Percentiles rank a stretch among this genome's conserved stretches.
phyloP scores from a whole-genome alignment of 2,113 vertebrate species.

The Ursus arctos region DNA sequence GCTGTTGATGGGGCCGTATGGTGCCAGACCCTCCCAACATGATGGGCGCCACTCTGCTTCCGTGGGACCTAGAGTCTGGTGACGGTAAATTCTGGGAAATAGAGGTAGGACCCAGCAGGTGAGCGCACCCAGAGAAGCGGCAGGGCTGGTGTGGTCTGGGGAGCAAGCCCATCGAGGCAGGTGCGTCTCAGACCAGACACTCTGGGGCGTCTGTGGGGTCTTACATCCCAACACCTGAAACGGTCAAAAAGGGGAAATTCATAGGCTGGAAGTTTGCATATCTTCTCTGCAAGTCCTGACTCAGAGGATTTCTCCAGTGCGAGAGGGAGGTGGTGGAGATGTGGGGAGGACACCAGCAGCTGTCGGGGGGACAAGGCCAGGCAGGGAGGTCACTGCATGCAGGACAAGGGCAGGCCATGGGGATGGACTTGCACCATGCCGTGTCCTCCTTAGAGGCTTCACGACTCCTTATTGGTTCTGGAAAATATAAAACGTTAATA shows the following conservation, averaged over 20 bases:
- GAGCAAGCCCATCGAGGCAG: not conserved
- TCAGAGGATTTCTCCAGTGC: not conserved
- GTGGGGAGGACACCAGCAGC: not conserved
- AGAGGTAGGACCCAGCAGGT: not conserved
- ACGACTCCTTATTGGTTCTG: not conserved
- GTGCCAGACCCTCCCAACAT: not conserved
- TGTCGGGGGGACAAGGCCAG: not conserved
- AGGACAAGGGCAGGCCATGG: not conserved
- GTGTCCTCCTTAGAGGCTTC: too few species aligned
- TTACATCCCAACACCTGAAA: not conserved
- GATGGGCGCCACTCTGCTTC: not conserved
- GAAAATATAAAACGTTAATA: too few species aligned
- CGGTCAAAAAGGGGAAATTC: not conserved
- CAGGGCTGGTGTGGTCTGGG: not conserved
- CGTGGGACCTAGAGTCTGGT: too few species aligned
- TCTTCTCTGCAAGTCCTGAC: not conserved
- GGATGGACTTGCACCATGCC: accelerated
- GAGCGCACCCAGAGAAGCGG: accelerated
- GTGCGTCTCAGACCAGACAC: not conserved
- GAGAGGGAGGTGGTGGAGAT: not conserved
- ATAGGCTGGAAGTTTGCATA: too few species aligned
- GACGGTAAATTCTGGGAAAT: not conserved
- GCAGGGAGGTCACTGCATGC: not conserved
- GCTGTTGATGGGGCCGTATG: not conserved
- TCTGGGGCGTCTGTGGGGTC: not conserved